A percentile compares a stretch with the other conserved stretches of the same genome.
These are phyloP conservation scores for Caprella mutica DNA, from an alignment of 2,888 invertebrate genomes.

Conservation along the genomic window DNA sequence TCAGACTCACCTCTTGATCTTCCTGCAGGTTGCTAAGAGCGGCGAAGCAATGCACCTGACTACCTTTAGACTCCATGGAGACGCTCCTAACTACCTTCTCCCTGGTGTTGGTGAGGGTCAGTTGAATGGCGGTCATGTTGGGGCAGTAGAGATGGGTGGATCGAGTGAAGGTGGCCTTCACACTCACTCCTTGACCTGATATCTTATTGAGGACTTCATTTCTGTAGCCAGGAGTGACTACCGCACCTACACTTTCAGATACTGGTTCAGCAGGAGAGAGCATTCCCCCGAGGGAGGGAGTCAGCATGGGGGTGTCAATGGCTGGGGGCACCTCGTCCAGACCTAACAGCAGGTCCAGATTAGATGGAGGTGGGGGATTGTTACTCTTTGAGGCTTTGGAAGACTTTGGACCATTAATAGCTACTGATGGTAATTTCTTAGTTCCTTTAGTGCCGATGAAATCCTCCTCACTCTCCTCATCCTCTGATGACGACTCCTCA, in stretches of 20 bases:
- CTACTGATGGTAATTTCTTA: conserved; percentile 27
- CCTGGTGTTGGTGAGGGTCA: conserved; percentile 63
- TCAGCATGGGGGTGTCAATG: conserved; percentile 57
- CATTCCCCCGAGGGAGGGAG: conserved; percentile 68
- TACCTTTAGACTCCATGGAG: conserved; percentile 53
- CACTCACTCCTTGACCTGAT: conserved; percentile 47
- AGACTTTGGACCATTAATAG: not conserved
- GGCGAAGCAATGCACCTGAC: conserved; percentile 61
- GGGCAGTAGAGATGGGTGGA: conserved; percentile 69
- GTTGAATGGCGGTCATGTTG: conserved; percentile 67
- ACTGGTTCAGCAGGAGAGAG: conserved; percentile 46
- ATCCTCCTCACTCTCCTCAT: conserved; percentile 36
- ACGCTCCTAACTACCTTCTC: conserved; percentile 56
- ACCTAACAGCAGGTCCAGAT: conserved; percentile 62
- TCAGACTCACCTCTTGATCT: no score
- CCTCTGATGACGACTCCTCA: conserved; percentile 34
- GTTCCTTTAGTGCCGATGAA: conserved; percentile 33
- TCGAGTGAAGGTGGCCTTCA: conserved; percentile 55
- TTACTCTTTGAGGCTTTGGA: not conserved
- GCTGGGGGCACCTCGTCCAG: conserved; percentile 57
- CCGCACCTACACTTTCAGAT: conserved; percentile 39
- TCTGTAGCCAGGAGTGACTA: conserved; percentile 50
- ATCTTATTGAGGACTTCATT: conserved; percentile 60
- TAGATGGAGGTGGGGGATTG: conserved; percentile 7
- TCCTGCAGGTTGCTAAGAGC: no score